These are phyloP conservation scores for Anastrepha ludens DNA, from an alignment of 1,140 invertebrate genomes.

Conservation along the genomic window DNA sequence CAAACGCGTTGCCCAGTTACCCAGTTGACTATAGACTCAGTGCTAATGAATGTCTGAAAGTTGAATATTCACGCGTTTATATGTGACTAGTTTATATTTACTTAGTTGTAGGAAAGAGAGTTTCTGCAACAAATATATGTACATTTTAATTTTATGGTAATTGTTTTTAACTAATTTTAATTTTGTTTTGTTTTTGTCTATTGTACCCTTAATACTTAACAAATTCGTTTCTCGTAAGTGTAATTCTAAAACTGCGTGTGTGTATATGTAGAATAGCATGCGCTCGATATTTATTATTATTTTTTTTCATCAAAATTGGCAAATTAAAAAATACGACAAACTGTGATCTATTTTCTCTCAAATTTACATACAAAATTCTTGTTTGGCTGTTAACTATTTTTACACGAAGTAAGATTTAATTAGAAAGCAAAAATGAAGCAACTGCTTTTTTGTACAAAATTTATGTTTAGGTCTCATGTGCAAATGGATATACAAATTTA, in stretches of 20 bases:
- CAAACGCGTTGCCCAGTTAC: neutral
- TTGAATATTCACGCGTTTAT: neutral
- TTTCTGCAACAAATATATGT: constrained; percentile 26
- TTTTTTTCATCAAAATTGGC: constrained; percentile 54
- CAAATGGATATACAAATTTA: constrained; percentile 45
- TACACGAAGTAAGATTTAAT: constrained; percentile 56
- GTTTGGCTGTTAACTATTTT: constrained; percentile 70
- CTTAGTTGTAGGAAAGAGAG: constrained; percentile 14
- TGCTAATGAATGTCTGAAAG: neutral
- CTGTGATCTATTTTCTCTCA: constrained; percentile 70
- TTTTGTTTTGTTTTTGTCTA: constrained; percentile 51
- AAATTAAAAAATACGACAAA: constrained; percentile 63
- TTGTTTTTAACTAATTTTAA: constrained; percentile 48
- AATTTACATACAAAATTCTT: constrained; percentile 67
- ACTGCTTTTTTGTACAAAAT: constrained; percentile 65
- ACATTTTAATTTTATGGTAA: constrained; percentile 35
- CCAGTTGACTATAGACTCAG: neutral
- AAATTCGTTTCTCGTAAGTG: constrained; percentile 6
- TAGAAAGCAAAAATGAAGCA: constrained; percentile 57
- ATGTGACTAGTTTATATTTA: neutral
- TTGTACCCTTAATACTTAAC: constrained; percentile 28
- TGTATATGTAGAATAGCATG: constrained; percentile 54
- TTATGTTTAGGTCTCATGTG: constrained; percentile 66
- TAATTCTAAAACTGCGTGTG: constrained; percentile 49
- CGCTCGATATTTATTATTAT: constrained; percentile 56